Percentiles rank a stretch among this genome's conserved stretches.
phyloP scores from a whole-genome alignment of 2,113 vertebrate genomes.

The Notothenia coriiceps region DNA sequence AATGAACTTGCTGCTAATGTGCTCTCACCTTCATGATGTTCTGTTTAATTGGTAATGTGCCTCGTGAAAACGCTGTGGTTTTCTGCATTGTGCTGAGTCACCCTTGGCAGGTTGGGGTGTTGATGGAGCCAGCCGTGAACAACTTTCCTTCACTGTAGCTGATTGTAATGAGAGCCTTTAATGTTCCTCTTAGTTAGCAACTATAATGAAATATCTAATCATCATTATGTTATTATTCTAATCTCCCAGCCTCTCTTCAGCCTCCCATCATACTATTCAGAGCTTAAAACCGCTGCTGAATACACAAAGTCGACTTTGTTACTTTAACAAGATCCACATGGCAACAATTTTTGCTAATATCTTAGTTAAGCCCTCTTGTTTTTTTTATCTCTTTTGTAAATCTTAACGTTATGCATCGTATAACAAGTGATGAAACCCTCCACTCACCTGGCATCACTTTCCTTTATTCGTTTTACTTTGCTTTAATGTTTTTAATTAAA shows the following conservation, averaged over 20 bases:
- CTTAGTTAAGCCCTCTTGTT: not conserved
- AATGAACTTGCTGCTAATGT: slow-evolving; percentile 56
- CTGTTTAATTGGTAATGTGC: slow-evolving; percentile 10
- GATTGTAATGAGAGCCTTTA: slow-evolving; percentile 2
- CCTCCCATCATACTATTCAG: not conserved
- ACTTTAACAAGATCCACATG: slow-evolving; percentile 30
- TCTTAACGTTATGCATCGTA: not conserved
- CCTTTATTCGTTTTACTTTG: not conserved
- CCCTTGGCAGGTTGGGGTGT: slow-evolving; percentile 32
- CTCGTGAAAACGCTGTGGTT: slow-evolving; percentile 39
- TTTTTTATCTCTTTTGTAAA: not conserved
- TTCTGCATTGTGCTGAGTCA: slow-evolving; percentile 29
- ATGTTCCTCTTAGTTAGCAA: slow-evolving; percentile 1
- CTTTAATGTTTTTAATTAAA: slow-evolving; percentile 14
- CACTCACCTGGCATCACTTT: not conserved
- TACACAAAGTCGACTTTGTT: slow-evolving; percentile 7
- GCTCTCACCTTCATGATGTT: slow-evolving; percentile 39
- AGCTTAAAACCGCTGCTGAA: slow-evolving; percentile 19
- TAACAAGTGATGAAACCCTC: not conserved
- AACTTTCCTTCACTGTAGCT: slow-evolving; percentile 26
- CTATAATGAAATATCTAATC: not conserved
- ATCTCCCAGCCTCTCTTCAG: not conserved
- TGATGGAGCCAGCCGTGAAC: slow-evolving; percentile 30
- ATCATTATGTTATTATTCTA: not conserved
- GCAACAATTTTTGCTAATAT: not conserved